Conservation (phyloP, 2,797 vertebrate genomes). For the Poecilia gillii region DNA sequence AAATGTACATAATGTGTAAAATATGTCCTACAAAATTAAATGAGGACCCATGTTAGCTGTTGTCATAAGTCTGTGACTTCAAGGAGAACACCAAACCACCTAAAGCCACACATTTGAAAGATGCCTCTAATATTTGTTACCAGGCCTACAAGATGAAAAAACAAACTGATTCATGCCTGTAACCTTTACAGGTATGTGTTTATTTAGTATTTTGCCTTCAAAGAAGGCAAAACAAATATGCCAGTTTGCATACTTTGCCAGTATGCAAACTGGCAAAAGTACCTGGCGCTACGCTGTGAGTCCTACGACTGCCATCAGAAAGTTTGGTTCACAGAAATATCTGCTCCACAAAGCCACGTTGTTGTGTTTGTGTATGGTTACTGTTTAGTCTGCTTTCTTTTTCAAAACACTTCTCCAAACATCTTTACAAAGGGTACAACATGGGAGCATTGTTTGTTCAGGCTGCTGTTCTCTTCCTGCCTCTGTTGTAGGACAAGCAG, state of each 20-base stretch:
- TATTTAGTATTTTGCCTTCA: neutral
- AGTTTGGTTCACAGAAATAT: conserved; percentile 2
- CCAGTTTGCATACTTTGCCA: no score
- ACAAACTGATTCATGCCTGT: neutral
- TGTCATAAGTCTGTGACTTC: neutral
- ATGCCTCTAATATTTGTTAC: neutral
- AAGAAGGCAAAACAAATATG: neutral
- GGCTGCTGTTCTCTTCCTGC: conserved; percentile 48
- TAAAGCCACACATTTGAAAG: neutral
- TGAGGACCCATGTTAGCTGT: neutral
- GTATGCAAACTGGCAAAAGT: neutral
- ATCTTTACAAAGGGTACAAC: conserved; percentile 33
- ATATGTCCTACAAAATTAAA: neutral
- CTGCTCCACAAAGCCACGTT: neutral
- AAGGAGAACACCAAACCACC: neutral
- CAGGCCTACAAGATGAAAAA: neutral
- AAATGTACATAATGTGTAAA: neutral
- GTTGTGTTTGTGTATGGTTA: conserved; percentile 17
- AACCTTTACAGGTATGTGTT: neutral
- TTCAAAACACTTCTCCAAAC: conserved; percentile 47
- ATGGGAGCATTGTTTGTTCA: conserved; percentile 38
- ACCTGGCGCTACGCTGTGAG: neutral
- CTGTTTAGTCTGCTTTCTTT: conserved; percentile 23
- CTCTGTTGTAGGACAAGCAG: conserved; percentile 59
- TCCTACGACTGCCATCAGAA: neutral